Evolutionary conservation across 2,113 vertebrate species (phyloP).

Genomic region (Ploceus nigricollis): DNA sequence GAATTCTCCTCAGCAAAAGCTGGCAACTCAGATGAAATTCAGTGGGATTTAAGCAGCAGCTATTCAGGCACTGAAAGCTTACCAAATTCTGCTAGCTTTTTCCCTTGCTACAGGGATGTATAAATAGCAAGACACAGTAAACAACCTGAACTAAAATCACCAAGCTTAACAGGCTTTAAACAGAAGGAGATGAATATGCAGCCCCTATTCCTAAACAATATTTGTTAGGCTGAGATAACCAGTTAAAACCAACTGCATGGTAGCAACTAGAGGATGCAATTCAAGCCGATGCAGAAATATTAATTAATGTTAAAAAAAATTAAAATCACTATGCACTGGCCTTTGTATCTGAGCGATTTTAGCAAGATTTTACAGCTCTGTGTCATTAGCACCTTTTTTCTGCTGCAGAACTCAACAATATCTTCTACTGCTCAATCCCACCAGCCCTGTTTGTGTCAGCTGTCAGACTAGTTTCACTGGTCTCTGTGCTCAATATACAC

Average conservation of each 20-base stretch:
- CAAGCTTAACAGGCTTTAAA: background rate
- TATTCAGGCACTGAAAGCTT: background rate
- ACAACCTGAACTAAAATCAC: background rate
- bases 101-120: background rate
- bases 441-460: background rate
- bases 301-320: background rate
- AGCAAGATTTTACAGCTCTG: background rate
- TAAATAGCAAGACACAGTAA: background rate
- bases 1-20: constrained; percentile 24
- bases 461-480: background rate
- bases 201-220: background rate
- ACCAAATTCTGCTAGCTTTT: background rate
- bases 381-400: background rate
- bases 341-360: background rate
- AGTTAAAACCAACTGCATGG: background rate
- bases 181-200: background rate
- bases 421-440: background rate
- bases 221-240: background rate
- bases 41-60: background rate
- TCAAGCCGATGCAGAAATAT: background rate
- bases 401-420: background rate
- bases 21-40: constrained; percentile 18
- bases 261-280: background rate
- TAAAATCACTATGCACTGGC: background rate
- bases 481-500: background rate